phyloP scores from a whole-genome alignment of 1,140 invertebrate species.

The Drosophila sucinea region DNA sequence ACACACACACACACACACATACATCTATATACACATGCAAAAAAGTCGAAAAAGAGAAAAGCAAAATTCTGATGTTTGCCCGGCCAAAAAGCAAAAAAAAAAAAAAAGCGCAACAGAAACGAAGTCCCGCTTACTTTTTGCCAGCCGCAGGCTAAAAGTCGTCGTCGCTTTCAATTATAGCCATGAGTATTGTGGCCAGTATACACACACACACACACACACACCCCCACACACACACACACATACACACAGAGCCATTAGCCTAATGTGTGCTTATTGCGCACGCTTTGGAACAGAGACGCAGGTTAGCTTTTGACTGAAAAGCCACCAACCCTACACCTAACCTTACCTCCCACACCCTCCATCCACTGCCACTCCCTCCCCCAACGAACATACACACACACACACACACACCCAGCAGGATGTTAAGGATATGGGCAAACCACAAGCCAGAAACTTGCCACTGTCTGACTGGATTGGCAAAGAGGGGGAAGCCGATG shows the following conservation, averaged over 20 bases:
- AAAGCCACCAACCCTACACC: slow-evolving; percentile 35
- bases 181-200: slow-evolving; percentile 53
- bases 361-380: slow-evolving; percentile 4
- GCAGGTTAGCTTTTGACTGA: slow-evolving; percentile 44
- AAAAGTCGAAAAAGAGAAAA: slow-evolving; percentile 3
- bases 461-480: slow-evolving; percentile 52
- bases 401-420: background rate
- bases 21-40: background rate
- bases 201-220: slow-evolving; percentile 39
- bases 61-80: slow-evolving; percentile 9
- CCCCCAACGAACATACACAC: background rate
- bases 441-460: slow-evolving; percentile 57
- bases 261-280: slow-evolving; percentile 80
- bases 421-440: slow-evolving; percentile 31
- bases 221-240: slow-evolving; percentile 21
- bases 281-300: slow-evolving; percentile 71
- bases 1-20: slow-evolving; percentile 26
- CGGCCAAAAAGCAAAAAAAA: background rate
- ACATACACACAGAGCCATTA: slow-evolving; percentile 64
- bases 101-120: slow-evolving; percentile 47
- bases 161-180: slow-evolving; percentile 64
- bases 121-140: slow-evolving; percentile 47
- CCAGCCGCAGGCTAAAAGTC: slow-evolving; percentile 56
- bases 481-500: background rate
- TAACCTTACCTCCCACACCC: background rate